These are phyloP conservation scores for Bubo scandiacus DNA, from an alignment of 2,113 vertebrate species.

Conservation along the genomic window DNA sequence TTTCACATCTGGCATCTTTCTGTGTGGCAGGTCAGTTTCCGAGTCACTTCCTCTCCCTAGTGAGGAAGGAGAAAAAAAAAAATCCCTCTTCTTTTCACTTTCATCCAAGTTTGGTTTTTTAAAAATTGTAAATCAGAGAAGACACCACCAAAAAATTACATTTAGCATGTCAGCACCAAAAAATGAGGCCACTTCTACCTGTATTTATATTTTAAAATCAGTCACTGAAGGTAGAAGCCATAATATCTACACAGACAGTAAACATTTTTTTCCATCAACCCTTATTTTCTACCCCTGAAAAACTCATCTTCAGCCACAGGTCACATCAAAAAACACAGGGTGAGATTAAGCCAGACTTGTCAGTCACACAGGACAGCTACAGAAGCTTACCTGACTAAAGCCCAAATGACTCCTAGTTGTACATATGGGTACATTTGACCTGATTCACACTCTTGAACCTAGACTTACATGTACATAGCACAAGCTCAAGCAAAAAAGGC, in stretches of 20 bases:
- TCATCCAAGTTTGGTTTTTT: neutral
- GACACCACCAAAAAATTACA: neutral
- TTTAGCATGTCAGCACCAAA: neutral
- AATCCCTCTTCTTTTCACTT: neutral
- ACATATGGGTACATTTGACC: neutral
- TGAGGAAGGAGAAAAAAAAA: neutral
- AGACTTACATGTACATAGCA: neutral
- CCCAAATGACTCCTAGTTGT: neutral
- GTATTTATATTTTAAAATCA: neutral
- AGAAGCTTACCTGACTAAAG: neutral
- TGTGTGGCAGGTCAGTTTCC: slow-evolving; percentile 87
- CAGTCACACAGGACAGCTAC: neutral
- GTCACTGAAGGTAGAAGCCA: neutral
- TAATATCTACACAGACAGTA: neutral
- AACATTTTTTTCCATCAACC: neutral
- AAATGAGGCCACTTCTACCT: neutral
- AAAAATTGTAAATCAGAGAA: neutral
- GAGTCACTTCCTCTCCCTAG: slow-evolving; percentile 96
- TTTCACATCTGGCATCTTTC: slow-evolving; percentile 91
- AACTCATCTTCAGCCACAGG: neutral
- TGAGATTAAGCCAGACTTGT: neutral
- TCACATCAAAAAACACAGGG: neutral
- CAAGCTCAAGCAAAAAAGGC: neutral
- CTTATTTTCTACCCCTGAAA: neutral
- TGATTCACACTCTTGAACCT: neutral